phyloP scores from a whole-genome alignment of 2,113 vertebrate genomes.

The Eurypyga helias region DNA sequence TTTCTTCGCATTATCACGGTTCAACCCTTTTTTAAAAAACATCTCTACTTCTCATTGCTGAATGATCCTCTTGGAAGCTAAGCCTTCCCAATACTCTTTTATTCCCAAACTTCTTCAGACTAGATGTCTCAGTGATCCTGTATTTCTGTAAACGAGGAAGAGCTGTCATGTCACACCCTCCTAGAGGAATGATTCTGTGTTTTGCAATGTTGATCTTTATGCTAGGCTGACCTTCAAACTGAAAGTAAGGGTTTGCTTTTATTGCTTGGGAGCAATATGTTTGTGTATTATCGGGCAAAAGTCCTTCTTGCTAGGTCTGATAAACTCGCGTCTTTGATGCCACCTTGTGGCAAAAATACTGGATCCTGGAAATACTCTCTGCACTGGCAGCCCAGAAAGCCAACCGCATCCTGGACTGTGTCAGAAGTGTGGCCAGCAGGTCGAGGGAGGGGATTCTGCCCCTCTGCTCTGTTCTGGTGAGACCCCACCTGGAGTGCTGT shows the following conservation, averaged over 20 bases:
- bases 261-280: background rate
- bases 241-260: background rate
- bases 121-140: background rate
- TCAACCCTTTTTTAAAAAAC: background rate
- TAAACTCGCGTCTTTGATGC: background rate
- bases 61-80: background rate
- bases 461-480: no score
- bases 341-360: conserved; percentile 18
- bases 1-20: background rate
- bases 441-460: no score
- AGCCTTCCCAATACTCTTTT: background rate
- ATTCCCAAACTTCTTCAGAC: background rate
- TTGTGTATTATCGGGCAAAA: background rate
- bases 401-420: no score
- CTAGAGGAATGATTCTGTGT: background rate
- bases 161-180: background rate
- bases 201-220: background rate
- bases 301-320: background rate
- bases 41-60: background rate
- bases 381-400: no score
- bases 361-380: background rate
- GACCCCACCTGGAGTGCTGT: no score
- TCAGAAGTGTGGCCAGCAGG: no score
- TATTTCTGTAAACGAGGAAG: background rate
- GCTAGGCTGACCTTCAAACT: background rate